These are phyloP conservation scores for Atherinomorus stipes DNA, from an alignment of 2,113 vertebrate species.

Conservation along the genomic window DNA sequence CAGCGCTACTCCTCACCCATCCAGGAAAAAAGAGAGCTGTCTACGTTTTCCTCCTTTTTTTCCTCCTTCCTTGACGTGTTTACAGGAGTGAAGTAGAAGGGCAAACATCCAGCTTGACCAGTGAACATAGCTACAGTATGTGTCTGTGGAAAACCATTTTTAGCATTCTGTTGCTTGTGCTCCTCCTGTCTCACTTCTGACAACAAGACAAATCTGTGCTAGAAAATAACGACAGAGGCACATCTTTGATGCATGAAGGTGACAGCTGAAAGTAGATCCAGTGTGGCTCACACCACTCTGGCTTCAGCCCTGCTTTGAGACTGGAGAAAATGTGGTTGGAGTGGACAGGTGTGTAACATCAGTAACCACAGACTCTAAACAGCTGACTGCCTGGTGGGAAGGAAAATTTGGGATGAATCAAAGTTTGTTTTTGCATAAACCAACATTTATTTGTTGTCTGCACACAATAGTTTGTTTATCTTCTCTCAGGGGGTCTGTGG, in stretches of 20 bases:
- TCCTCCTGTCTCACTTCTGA: slow-evolving; percentile 6
- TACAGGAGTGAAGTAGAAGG: slow-evolving; percentile 43
- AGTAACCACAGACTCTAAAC: slow-evolving; percentile 64
- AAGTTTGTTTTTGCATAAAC: slow-evolving; percentile 60
- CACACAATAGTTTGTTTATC: slow-evolving; percentile 60
- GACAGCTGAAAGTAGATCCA: slow-evolving; percentile 12
- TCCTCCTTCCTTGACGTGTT: slow-evolving; percentile 31
- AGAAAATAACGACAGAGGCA: slow-evolving; percentile 23
- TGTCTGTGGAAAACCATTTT: slow-evolving; percentile 24
- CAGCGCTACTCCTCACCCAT: slow-evolving; percentile 66
- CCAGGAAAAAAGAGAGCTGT: slow-evolving; percentile 76
- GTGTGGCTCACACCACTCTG: slow-evolving; percentile 32
- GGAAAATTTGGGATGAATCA: slow-evolving; percentile 50
- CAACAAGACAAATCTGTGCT: slow-evolving; percentile 18
- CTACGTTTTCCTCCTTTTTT: slow-evolving; percentile 75
- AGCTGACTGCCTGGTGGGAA: slow-evolving; percentile 57
- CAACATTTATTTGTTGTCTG: slow-evolving; percentile 66
- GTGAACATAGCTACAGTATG: slow-evolving; percentile 11
- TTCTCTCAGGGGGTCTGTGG: slow-evolving; percentile 43
- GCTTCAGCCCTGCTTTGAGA: slow-evolving; percentile 44
- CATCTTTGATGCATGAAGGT: slow-evolving; percentile 10
- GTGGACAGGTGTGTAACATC: slow-evolving; percentile 75
- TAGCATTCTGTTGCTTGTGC: slow-evolving; percentile 30
- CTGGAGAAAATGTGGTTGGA: slow-evolving; percentile 20
- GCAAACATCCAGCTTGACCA: slow-evolving; percentile 47